phyloP scores from a whole-genome alignment of 2,113 vertebrate genomes.

The Gopherus evgoodei region DNA sequence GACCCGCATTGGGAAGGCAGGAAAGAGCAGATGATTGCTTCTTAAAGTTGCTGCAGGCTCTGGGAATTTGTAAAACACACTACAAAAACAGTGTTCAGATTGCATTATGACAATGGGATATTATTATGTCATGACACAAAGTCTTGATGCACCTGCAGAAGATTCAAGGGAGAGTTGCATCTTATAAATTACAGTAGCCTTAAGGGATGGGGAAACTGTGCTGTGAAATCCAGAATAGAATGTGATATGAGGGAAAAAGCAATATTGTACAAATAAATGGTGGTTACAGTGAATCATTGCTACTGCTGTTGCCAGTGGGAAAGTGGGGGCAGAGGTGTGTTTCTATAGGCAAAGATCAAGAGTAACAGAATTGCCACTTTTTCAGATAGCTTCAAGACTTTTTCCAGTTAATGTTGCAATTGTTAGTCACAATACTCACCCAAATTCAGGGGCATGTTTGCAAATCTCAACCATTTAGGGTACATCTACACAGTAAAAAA shows the following conservation, averaged over 20 bases:
- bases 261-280: not conserved
- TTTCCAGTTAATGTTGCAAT: conserved; percentile 30
- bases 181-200: not conserved
- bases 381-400: conserved; percentile 52
- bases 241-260: not conserved
- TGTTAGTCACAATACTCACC: conserved; percentile 50
- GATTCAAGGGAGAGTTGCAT: not conserved
- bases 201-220: not conserved
- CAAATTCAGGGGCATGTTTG: not conserved
- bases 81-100: not conserved
- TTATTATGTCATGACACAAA: not conserved
- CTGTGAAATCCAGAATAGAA: not conserved
- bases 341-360: conserved; percentile 6
- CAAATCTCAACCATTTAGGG: not conserved
- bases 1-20: accelerated
- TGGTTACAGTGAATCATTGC: not conserved
- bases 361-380: conserved; percentile 44
- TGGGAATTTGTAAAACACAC: not conserved
- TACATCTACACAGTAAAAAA: not conserved
- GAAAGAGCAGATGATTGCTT: not conserved
- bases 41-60: not conserved
- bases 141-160: not conserved
- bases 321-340: not conserved
- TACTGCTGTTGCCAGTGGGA: not conserved
- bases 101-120: accelerated